Evolutionary conservation across 1,140 invertebrate species (phyloP).

Genomic region (Drosophila hydei): DNA sequence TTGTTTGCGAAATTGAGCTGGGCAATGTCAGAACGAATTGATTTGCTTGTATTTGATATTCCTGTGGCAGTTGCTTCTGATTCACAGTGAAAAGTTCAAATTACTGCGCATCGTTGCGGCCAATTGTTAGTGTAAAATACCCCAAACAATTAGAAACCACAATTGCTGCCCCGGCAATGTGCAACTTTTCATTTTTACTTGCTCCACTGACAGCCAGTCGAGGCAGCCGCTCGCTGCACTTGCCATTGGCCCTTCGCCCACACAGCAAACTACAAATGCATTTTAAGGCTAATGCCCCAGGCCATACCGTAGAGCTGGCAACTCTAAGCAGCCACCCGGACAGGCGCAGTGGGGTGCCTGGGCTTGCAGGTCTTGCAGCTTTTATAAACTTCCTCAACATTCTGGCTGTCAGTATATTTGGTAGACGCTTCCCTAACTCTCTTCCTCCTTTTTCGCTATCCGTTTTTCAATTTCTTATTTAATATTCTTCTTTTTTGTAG

Average conservation of each 20-base stretch:
- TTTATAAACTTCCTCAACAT: slow-evolving; percentile 76
- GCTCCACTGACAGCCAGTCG: slow-evolving; percentile 42
- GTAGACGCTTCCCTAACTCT: slow-evolving; percentile 51
- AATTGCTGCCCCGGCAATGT: slow-evolving; percentile 60
- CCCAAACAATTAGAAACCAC: slow-evolving; percentile 80
- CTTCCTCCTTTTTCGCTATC: slow-evolving; percentile 1
- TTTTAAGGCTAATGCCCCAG: slow-evolving; percentile 75
- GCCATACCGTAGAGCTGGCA: slow-evolving; percentile 34
- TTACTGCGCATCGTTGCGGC: slow-evolving; percentile 73
- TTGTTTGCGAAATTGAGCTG: not conserved
- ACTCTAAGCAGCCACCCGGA: slow-evolving; percentile 8
- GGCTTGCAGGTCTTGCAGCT: slow-evolving; percentile 4
- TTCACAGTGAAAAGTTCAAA: slow-evolving; percentile 51
- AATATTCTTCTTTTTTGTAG: slow-evolving; percentile 34
- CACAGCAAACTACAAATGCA: slow-evolving; percentile 62
- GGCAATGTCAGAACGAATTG: slow-evolving; percentile 24
- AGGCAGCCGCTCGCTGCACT: slow-evolving; percentile 38
- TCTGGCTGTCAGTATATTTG: slow-evolving; percentile 66
- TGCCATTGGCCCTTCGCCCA: not conserved
- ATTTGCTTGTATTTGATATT: slow-evolving; percentile 20
- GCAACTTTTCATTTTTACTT: slow-evolving; percentile 77
- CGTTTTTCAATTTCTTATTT: not conserved
- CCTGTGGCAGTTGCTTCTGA: slow-evolving; percentile 12
- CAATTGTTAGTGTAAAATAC: slow-evolving; percentile 80
- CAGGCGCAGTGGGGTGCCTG: not conserved